phyloP scores from a whole-genome alignment of 2,888 invertebrate species.

The Adelphocoris suturalis region DNA sequence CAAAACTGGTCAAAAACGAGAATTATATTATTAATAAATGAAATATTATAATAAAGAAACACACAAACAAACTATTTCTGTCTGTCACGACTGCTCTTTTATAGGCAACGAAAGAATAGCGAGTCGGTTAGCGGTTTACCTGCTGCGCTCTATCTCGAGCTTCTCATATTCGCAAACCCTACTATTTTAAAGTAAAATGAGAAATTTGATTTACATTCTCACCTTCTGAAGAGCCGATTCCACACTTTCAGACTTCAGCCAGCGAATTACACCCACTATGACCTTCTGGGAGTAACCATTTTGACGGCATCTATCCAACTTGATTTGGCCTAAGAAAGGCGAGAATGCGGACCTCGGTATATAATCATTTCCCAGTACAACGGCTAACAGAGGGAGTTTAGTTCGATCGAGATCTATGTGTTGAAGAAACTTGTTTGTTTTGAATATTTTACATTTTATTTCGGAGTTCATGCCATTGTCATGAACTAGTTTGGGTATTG shows the following conservation, averaged over 20 bases:
- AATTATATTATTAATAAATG: too few relatives aligned
- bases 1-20: too few relatives aligned
- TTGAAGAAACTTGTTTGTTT: constrained; percentile 84
- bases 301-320: constrained; percentile 81
- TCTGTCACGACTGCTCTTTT: too few relatives aligned
- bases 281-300: constrained; percentile 83
- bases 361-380: constrained; percentile 94
- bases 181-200: too few relatives aligned
- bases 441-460: constrained; percentile 86
- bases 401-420: constrained; percentile 84
- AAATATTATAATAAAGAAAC: too few relatives aligned
- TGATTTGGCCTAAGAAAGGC: constrained; percentile 85
- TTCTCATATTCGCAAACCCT: too few relatives aligned
- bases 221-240: constrained; percentile 84
- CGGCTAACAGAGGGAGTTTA: constrained; percentile 88
- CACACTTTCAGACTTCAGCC: constrained; percentile 86
- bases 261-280: constrained; percentile 86
- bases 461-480: constrained; percentile 78
- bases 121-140: too few relatives aligned
- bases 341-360: constrained; percentile 84
- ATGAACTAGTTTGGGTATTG: constrained; percentile 84
- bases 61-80: too few relatives aligned
- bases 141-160: too few relatives aligned
- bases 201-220: constrained; percentile 4
- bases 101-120: too few relatives aligned